phyloP scores from a whole-genome alignment of 2,113 vertebrate genomes.

The Colinus virginianus region DNA sequence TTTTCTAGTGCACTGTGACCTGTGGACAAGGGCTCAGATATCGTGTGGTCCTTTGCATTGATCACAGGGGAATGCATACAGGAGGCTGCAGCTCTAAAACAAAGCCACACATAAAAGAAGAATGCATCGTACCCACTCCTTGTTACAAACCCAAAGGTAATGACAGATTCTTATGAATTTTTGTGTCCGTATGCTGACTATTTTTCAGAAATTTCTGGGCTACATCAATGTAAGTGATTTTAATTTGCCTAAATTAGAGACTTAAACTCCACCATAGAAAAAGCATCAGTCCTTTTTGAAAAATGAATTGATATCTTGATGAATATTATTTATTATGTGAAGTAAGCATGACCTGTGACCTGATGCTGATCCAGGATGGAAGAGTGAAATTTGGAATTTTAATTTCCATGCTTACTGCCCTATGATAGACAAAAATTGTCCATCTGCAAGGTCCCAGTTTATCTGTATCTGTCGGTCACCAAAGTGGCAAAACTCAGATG shows the following conservation, averaged over 20 bases:
- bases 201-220: background rate
- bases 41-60: conserved; percentile 95
- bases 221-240: background rate
- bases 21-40: conserved; percentile 96
- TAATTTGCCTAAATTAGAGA: background rate
- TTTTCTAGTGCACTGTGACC: conserved; percentile 91
- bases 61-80: conserved; percentile 92
- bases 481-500: background rate
- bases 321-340: background rate
- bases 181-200: background rate
- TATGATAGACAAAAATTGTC: background rate
- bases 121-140: conserved; percentile 90
- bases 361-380: background rate
- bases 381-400: background rate
- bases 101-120: conserved; percentile 97
- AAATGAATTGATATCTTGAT: background rate
- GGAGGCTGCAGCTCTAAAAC: conserved; percentile 93
- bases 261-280: background rate
- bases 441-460: background rate
- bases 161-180: background rate
- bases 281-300: background rate
- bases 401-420: background rate
- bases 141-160: conserved; percentile 95
- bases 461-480: background rate
- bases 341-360: background rate